Conservation (phyloP, 2,113 vertebrate species). For the Gopherus flavomarginatus region DNA sequence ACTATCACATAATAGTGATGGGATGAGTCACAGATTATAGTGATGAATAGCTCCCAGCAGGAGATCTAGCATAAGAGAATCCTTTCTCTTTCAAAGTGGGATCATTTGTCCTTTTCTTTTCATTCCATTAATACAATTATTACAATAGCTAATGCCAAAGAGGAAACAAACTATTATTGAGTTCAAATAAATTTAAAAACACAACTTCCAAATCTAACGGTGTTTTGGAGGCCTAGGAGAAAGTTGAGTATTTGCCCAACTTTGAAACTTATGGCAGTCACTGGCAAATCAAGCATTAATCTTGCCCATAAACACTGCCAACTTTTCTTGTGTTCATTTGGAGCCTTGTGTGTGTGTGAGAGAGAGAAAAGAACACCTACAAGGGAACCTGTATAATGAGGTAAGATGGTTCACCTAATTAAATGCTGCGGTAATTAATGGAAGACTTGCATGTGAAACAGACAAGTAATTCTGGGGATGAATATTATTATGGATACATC, state of each 20-base stretch:
- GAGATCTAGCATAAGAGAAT: slow-evolving; percentile 17
- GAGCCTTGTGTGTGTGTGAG: not conserved
- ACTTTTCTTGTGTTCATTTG: not conserved
- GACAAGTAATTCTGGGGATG: not conserved
- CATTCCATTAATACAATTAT: slow-evolving; percentile 1
- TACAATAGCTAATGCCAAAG: not conserved
- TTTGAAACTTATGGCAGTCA: not conserved
- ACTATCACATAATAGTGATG: slow-evolving; percentile 8
- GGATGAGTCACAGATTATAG: slow-evolving; percentile 32
- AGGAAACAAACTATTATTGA: not conserved
- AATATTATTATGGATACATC: not conserved
- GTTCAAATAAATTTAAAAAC: not conserved
- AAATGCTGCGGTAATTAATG: not conserved
- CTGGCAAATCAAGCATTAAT: not conserved
- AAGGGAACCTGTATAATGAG: not conserved
- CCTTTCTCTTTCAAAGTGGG: not conserved
- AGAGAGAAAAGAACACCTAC: not conserved
- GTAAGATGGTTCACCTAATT: not conserved
- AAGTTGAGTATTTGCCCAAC: not conserved
- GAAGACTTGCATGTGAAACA: rapidly evolving
- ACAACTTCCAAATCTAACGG: not conserved
- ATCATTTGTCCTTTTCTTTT: not conserved
- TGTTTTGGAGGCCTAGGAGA: not conserved
- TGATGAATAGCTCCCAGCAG: not conserved
- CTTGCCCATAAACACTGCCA: not conserved